phyloP scores from a whole-genome alignment of 2,888 invertebrate species.

The Agrotis exclamationis region DNA sequence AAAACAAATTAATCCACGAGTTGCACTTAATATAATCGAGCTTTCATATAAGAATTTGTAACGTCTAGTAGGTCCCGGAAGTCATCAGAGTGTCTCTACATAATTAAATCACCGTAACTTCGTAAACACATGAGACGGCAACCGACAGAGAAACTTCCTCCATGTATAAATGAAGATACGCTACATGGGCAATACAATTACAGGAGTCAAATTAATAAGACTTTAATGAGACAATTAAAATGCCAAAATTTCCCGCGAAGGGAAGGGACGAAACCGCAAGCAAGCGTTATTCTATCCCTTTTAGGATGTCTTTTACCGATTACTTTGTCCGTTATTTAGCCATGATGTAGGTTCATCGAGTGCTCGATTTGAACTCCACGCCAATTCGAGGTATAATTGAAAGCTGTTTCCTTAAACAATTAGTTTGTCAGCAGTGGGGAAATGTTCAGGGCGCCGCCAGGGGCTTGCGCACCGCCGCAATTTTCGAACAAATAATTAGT shows the following conservation, averaged over 20 bases:
- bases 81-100: conserved; percentile 29
- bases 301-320: conserved; percentile 66
- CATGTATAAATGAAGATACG: conserved; percentile 49
- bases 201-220: conserved; percentile 73
- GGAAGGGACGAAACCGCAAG: conserved; percentile 74
- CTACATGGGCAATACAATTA: conserved; percentile 63
- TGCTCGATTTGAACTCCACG: conserved; percentile 70
- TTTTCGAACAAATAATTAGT: conserved; percentile 82
- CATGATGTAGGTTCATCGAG: conserved; percentile 69
- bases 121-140: conserved; percentile 40
- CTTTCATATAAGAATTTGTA: conserved; percentile 28
- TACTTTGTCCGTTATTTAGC: conserved; percentile 68
- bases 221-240: conserved; percentile 81
- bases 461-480: conserved; percentile 69
- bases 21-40: conserved; percentile 3
- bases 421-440: conserved; percentile 76
- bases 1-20: conserved; percentile 26
- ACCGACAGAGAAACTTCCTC: conserved; percentile 38
- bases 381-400: conserved; percentile 76
- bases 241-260: conserved; percentile 71
- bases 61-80: conserved; percentile 12
- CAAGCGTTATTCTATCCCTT: conserved; percentile 72
- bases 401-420: conserved; percentile 82
- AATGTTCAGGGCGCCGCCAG: conserved; percentile 62
- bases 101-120: conserved; percentile 52